Percentiles rank a stretch among this genome's conserved stretches.
These are phyloP conservation scores for Dinothrombium tinctorium DNA, from an alignment of 1,140 invertebrate genomes.

Conservation along the genomic window DNA sequence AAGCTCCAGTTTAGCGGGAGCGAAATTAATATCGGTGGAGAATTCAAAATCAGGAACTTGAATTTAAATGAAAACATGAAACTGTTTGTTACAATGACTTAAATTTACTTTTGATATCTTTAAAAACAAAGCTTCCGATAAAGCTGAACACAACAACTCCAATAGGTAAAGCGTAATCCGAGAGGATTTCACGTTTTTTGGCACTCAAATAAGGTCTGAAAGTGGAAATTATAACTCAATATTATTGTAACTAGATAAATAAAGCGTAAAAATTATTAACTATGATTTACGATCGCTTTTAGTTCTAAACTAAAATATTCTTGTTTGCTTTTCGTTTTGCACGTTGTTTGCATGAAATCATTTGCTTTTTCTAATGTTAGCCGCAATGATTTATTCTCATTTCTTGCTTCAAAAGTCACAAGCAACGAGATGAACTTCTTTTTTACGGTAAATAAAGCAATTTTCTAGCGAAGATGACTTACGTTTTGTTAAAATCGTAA, in stretches of 20 bases:
- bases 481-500: slow-evolving; percentile 31
- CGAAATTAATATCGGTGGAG: slow-evolving; percentile 21
- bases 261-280: too few species aligned
- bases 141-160: slow-evolving; percentile 27
- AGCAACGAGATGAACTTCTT: not conserved
- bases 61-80: slow-evolving; percentile 2
- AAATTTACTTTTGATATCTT: slow-evolving; percentile 12
- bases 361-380: too few species aligned
- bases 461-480: too few species aligned
- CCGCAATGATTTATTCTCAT: too few species aligned
- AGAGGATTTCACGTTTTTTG: slow-evolving; percentile 24
- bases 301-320: too few species aligned
- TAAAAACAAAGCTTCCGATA: slow-evolving; percentile 25
- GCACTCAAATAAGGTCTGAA: slow-evolving; percentile 26
- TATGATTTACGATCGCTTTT: too few species aligned
- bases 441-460: slow-evolving; percentile 12
- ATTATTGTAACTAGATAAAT: not conserved
- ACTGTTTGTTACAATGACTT: not conserved
- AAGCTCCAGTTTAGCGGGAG: slow-evolving; percentile 22
- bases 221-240: slow-evolving; percentile 11
- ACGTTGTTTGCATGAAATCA: too few species aligned
- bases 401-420: too few species aligned
- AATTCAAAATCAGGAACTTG: slow-evolving; percentile 27
- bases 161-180: slow-evolving; percentile 28
- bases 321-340: too few species aligned